Conservation (phyloP, 2,113 vertebrate species). For the Puffinus mauretanicus region DNA sequence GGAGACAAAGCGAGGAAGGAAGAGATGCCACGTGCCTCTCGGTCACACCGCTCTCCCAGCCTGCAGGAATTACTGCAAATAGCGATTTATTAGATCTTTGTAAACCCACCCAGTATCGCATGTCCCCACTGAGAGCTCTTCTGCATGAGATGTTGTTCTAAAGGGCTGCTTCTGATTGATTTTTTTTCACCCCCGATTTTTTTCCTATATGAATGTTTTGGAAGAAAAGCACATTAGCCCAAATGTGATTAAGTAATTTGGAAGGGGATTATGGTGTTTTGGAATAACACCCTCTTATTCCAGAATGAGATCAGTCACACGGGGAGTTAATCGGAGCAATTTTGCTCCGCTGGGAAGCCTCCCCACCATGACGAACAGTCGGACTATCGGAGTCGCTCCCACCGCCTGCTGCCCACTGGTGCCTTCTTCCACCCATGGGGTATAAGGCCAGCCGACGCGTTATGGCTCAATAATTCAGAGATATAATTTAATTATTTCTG, state of each 20-base stretch:
- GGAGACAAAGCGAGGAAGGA: background rate
- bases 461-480: background rate
- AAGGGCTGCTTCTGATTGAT: background rate
- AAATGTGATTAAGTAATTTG: conserved; percentile 44
- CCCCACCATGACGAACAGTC: background rate
- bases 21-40: background rate
- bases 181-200: background rate
- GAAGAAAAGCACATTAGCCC: conserved; percentile 22
- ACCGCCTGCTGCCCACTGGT: background rate
- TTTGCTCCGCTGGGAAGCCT: background rate
- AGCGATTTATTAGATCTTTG: background rate
- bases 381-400: rapidly evolving
- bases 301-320: conserved; percentile 58
- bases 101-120: rapidly evolving
- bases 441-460: rapidly evolving
- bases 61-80: background rate
- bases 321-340: background rate
- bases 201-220: background rate
- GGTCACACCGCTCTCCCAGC: background rate
- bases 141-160: background rate
- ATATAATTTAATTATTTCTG: background rate
- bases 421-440: background rate
- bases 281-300: conserved; percentile 50
- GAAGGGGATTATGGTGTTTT: conserved; percentile 50
- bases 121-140: background rate